Conservation (phyloP, 2,797 vertebrate genomes). For the Platalea minor region DNA sequence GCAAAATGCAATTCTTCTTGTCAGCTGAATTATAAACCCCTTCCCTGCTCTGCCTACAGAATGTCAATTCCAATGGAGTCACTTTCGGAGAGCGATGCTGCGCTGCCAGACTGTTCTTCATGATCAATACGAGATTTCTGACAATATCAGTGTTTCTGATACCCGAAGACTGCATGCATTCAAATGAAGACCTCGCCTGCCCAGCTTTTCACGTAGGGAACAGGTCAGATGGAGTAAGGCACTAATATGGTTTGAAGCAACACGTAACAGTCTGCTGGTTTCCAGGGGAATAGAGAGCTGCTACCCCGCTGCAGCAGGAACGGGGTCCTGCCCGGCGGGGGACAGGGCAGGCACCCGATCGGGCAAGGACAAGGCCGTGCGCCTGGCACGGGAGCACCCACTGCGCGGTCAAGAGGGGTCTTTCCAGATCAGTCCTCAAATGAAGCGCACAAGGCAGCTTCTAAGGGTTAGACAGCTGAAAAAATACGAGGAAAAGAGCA, state of each 20-base stretch:
- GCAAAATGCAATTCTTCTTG: conserved; percentile 33
- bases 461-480: background rate
- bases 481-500: background rate
- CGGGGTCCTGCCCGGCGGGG: background rate
- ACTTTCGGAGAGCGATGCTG: background rate
- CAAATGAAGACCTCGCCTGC: background rate
- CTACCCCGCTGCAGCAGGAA: fast-evolving
- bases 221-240: background rate
- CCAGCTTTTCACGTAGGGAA: background rate
- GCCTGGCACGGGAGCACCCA: background rate
- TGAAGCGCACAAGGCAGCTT: background rate
- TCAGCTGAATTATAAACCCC: conserved; percentile 46
- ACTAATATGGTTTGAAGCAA: background rate
- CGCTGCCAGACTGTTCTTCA: background rate
- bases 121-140: background rate
- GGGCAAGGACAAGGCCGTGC: background rate
- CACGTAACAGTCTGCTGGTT: background rate
- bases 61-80: conserved; percentile 9
- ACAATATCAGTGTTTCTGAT: background rate
- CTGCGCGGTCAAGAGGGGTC: background rate
- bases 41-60: background rate
- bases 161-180: background rate
- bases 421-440: background rate
- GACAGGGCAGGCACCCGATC: background rate
- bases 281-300: background rate